Evolutionary conservation across 2,113 vertebrate species (phyloP).

Genomic region (Crypturellus undulatus): DNA sequence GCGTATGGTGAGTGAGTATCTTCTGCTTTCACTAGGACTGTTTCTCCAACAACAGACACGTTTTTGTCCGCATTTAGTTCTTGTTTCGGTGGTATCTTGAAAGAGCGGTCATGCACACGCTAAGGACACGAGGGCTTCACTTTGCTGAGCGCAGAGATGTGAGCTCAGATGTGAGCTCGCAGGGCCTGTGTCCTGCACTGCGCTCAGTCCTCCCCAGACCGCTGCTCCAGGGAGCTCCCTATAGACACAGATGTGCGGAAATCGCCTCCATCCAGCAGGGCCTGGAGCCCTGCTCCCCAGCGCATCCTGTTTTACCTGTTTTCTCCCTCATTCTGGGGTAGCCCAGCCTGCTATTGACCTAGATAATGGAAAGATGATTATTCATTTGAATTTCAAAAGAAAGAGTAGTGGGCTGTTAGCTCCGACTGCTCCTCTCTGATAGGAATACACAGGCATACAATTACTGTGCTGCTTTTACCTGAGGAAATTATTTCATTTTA

Average conservation of each 20-base stretch:
- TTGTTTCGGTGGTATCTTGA: neutral
- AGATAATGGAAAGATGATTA: conserved; percentile 53
- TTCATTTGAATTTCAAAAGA: conserved; percentile 63
- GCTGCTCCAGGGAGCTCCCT: neutral
- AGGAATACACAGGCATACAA: neutral
- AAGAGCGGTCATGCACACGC: neutral
- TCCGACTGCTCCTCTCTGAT: neutral
- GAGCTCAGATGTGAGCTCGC: neutral
- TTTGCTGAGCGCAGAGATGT: neutral
- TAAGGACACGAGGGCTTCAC: neutral
- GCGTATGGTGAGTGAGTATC: neutral
- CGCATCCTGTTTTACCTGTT: conserved; percentile 7
- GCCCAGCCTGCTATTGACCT: conserved; percentile 33
- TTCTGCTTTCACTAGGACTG: neutral
- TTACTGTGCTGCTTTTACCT: neutral
- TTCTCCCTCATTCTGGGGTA: neutral
- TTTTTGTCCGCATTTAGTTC: neutral
- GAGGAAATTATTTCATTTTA: neutral
- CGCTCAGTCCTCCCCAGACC: accelerated
- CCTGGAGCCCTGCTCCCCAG: no score
- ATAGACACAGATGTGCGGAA: neutral
- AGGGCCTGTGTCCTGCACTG: no score
- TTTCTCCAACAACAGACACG: neutral
- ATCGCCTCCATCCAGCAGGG: neutral
- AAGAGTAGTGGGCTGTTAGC: neutral